phyloP scores from a whole-genome alignment of 2,888 invertebrate genomes.

The Mechanitis messenoides region DNA sequence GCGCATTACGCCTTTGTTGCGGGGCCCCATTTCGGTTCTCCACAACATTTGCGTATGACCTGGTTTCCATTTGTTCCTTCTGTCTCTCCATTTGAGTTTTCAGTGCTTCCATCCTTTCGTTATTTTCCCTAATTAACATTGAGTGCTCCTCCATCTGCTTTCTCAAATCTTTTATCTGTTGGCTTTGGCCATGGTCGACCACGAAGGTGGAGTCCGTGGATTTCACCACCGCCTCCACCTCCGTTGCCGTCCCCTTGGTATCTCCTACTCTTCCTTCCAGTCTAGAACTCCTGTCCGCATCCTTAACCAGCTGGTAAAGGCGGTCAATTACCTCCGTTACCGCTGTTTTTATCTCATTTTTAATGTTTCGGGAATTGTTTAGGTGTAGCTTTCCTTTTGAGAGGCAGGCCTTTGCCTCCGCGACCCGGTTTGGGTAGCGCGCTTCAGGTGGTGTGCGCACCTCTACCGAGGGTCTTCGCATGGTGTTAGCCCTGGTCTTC shows the following conservation, averaged over 20 bases:
- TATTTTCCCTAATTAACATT: neutral
- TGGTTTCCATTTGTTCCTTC: too few species aligned
- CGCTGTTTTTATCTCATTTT: conserved; percentile 15
- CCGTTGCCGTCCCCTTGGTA: neutral
- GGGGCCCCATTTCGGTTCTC: neutral
- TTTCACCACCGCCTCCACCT: neutral
- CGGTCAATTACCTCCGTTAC: conserved; percentile 8
- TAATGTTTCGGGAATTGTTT: conserved; percentile 10
- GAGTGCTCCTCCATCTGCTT: neutral
- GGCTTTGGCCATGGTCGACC: neutral
- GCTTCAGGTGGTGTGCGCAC: too few species aligned
- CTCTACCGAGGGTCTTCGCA: too few species aligned
- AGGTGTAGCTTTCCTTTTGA: conserved; percentile 8
- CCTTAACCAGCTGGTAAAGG: conserved; percentile 17
- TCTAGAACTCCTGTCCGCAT: conserved; percentile 1
- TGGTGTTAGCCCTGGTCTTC: too few species aligned
- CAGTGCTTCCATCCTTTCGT: neutral
- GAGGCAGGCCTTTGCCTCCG: conserved; percentile 6
- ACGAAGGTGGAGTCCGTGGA: neutral
- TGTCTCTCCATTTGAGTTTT: too few species aligned
- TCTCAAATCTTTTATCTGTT: neutral
- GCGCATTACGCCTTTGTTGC: conserved; percentile 18
- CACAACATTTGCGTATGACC: too few species aligned
- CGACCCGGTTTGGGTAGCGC: too few species aligned
- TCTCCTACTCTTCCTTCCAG: neutral